Base-by-base conservation (phyloP, 2,113 vertebrate genomes). In the Promerops cafer region DNA sequence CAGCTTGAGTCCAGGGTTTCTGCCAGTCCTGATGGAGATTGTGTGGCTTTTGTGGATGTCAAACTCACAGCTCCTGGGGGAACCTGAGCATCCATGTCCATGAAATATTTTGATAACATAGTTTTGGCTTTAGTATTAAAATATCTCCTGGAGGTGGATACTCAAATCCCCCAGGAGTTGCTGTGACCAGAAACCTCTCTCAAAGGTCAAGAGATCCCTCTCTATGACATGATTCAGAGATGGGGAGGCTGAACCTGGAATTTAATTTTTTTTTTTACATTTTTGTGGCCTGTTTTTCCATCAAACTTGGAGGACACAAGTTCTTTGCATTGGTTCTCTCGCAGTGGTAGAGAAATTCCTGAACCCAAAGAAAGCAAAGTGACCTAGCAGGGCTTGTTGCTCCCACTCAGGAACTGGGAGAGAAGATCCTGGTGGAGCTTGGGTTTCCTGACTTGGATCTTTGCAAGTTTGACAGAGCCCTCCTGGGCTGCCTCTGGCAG, bases 211-310 rank as follows among this genome's bases (percentile, higher is more conserved):
- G 56, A 53, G 16, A 24, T 23, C 9, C 4, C 10, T 37, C 28
- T 89, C 47, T 23, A 8, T 37, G 11, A 16, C 4, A 7, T 1
- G 4, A 35, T 28, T 70, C 13, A 19, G 52, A 74, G 28, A 24
- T 3, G 4, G 21, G 56, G 16, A 81, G 10, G 27, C 18, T 45
- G 22, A 82, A 33, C 5, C 2, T n/a, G 64, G 16, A 23, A 1
- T 13, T 16, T 20, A 4, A 0, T 7, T 31, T 24, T 30, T 19
- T 45, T 64, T 50, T 60, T 40, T 28, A 1, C 1, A 37, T 57
- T 59, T 61, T 9, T 1, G 1, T 23, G 6, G 1, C 5, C 21
- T 64, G 11, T 2, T 11, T 45, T 79, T 13, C 28, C 26, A 2
- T 42, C 19, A 52, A 16, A 27, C 13, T 33, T n/a, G 42, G 19